Conservation (phyloP, 2,797 vertebrate genomes). For the Salmo trutta region DNA sequence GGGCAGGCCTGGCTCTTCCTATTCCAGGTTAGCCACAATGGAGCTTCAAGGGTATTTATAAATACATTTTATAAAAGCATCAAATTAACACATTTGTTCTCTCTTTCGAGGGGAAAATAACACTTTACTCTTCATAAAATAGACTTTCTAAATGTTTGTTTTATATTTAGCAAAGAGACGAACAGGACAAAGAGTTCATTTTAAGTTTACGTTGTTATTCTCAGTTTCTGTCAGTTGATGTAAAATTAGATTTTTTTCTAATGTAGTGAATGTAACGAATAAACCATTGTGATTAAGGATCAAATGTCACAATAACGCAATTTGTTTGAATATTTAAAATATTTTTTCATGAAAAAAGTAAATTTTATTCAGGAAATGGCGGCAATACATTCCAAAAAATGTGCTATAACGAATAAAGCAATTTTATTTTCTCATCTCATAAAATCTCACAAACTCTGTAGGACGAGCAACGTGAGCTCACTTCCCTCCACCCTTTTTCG, state of each 20-base stretch:
- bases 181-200: not conserved
- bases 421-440: constrained; percentile 25
- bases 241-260: not conserved
- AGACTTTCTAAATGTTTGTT: not conserved
- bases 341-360: not conserved
- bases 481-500: constrained; percentile 76
- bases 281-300: not conserved
- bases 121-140: not conserved
- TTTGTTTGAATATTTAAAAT: not conserved
- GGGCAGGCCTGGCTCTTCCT: constrained; percentile 85
- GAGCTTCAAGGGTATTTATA: constrained; percentile 33
- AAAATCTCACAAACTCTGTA: constrained; percentile 38
- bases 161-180: not conserved
- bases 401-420: constrained; percentile 27
- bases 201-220: not conserved
- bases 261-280: not conserved
- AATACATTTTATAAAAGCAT: constrained; percentile 14
- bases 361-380: constrained; percentile 10
- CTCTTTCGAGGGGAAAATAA: constrained; percentile 15
- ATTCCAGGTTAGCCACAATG: constrained; percentile 82
- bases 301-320: not conserved
- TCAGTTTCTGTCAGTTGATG: not conserved
- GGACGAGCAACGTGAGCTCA: constrained; percentile 74
- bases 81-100: constrained; percentile 20
- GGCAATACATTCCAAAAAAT: constrained; percentile 17